A percentile compares a stretch with the other conserved stretches of the same genome.
These are phyloP conservation scores for Toxotes jaculatrix DNA, from an alignment of 2,113 vertebrate genomes.

Conservation along the genomic window DNA sequence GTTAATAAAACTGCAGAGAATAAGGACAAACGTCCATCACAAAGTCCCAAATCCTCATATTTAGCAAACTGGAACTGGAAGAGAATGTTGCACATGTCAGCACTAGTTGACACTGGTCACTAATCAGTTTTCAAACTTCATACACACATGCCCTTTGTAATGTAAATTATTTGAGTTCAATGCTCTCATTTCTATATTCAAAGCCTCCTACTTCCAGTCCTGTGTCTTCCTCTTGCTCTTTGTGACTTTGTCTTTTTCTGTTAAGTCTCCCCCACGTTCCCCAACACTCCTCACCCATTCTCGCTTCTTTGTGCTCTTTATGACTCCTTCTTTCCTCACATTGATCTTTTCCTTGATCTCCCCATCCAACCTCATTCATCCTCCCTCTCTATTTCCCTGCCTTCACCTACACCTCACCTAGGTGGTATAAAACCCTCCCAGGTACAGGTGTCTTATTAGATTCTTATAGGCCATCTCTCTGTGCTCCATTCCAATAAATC, in stretches of 20 bases:
- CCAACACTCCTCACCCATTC: neutral
- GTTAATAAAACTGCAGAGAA: neutral
- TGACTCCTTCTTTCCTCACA: neutral
- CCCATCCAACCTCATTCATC: neutral
- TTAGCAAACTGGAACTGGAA: too few relatives aligned
- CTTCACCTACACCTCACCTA: neutral
- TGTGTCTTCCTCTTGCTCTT: neutral
- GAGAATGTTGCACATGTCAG: too few relatives aligned
- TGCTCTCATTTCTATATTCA: neutral
- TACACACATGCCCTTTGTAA: neutral
- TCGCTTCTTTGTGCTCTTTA: neutral
- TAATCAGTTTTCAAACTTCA: neutral
- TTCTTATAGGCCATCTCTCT: constrained; percentile 9
- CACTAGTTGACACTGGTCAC: too few relatives aligned
- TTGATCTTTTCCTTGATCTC: neutral
- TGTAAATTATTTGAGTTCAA: neutral
- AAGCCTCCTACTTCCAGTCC: neutral
- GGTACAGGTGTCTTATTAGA: constrained; percentile 60
- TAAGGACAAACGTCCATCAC: neutral
- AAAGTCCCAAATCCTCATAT: neutral
- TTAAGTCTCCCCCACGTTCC: neutral
- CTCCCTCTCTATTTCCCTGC: neutral
- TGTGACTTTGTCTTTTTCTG: neutral
- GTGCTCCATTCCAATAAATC: constrained; percentile 54
- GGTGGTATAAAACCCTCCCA: constrained; percentile 37